Conservation (phyloP, 2,888 invertebrate species). For the Patella caerulea region DNA sequence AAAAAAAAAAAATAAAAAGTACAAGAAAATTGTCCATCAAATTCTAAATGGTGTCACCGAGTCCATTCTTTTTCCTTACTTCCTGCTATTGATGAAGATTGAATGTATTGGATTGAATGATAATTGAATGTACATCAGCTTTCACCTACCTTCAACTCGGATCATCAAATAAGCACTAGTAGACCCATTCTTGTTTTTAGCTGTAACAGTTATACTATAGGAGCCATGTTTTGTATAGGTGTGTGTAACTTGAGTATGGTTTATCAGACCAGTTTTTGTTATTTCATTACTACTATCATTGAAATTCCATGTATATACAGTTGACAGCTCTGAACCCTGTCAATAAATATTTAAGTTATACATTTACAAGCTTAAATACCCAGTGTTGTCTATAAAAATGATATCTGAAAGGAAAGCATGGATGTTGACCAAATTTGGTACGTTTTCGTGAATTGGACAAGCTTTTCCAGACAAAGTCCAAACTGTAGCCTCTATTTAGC, state of each 20-base stretch:
- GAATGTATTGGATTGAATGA: too few species aligned
- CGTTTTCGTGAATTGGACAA: background rate
- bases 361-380: too few species aligned
- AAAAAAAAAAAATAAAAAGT: too few species aligned
- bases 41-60: too few species aligned
- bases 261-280: slow-evolving; percentile 36
- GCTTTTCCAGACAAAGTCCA: background rate
- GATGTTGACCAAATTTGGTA: background rate
- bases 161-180: slow-evolving; percentile 31
- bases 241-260: slow-evolving; percentile 38
- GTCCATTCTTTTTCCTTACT: too few species aligned
- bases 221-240: slow-evolving; percentile 45
- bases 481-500: too few species aligned
- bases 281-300: slow-evolving; percentile 36
- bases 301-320: slow-evolving; percentile 55
- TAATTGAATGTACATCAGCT: too few species aligned
- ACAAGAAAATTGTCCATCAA: too few species aligned
- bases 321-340: slow-evolving; percentile 53
- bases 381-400: too few species aligned
- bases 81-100: too few species aligned
- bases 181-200: slow-evolving; percentile 48
- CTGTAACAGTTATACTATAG: slow-evolving; percentile 50
- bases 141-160: slow-evolving; percentile 45
- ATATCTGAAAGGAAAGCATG: too few species aligned
- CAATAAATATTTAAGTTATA: too few species aligned